Evolutionary conservation across 1,140 invertebrate species (phyloP).

Genomic region (Liolophura sinensis): DNA sequence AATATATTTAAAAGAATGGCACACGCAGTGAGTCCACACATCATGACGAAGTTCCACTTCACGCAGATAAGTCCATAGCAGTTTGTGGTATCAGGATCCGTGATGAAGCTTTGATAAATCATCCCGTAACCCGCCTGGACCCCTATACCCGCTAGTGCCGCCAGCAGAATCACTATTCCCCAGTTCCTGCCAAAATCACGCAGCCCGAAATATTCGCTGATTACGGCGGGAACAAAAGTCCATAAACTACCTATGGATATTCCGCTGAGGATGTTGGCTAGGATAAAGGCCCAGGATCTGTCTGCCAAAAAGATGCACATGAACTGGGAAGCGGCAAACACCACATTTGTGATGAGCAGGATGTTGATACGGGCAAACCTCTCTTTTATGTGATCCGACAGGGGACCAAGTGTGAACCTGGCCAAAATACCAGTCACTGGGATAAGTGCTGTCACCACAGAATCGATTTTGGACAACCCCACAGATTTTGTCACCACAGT

Average conservation of each 20-base stretch:
- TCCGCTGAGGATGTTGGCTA: slow-evolving; percentile 23
- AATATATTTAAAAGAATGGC: no score
- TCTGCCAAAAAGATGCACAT: slow-evolving; percentile 11
- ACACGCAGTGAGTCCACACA: no score
- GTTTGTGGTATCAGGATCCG: neutral
- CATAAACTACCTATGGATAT: slow-evolving; percentile 26
- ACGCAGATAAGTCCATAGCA: no score
- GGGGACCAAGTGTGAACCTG: slow-evolving; percentile 19
- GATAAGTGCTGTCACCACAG: slow-evolving; percentile 20
- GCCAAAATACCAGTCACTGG: slow-evolving; percentile 20
- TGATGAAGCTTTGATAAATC: slow-evolving; percentile 21
- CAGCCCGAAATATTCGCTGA: slow-evolving; percentile 32
- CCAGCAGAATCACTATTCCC: slow-evolving; percentile 25
- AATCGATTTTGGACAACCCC: slow-evolving; percentile 14
- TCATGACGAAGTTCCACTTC: no score
- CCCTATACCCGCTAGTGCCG: slow-evolving; percentile 16
- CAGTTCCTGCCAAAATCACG: slow-evolving; percentile 32
- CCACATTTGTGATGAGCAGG: slow-evolving; percentile 9
- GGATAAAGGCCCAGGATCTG: slow-evolving; percentile 10
- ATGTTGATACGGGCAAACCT: slow-evolving; percentile 23
- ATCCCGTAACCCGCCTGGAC: slow-evolving; percentile 24
- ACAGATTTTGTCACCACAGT: slow-evolving; percentile 19
- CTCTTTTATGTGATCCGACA: slow-evolving; percentile 25
- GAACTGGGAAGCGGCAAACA: neutral
- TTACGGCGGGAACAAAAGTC: slow-evolving; percentile 26